Evolutionary conservation across 1,140 invertebrate genomes (phyloP).

Genomic region (Leptinotarsa undecemlineata): DNA sequence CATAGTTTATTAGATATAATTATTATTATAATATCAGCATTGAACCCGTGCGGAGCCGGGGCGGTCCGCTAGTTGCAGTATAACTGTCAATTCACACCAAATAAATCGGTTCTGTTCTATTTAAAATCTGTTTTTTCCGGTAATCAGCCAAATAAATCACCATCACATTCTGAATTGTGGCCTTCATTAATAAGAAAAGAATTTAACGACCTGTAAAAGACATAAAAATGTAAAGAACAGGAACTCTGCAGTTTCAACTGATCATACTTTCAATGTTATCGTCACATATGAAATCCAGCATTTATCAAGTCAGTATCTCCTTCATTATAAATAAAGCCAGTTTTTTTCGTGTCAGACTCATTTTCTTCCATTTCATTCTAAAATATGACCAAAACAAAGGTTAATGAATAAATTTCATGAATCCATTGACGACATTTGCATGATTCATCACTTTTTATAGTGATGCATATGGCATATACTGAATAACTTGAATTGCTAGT

Average conservation of each 20-base stretch:
- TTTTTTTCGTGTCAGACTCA: slow-evolving; percentile 20
- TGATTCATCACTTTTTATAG: too few relatives aligned
- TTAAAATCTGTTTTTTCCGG: too few relatives aligned
- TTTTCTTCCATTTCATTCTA: slow-evolving; percentile 30
- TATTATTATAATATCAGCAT: too few relatives aligned
- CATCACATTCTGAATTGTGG: slow-evolving; percentile 79
- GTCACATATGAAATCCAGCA: slow-evolving; percentile 45
- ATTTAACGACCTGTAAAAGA: slow-evolving; percentile 74
- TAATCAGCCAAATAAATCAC: slow-evolving; percentile 89
- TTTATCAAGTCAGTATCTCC: slow-evolving; percentile 59
- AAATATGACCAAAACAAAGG: neutral
- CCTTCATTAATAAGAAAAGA: slow-evolving; percentile 80
- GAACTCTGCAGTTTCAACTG: slow-evolving; percentile 40
- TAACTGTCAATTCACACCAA: slow-evolving; percentile 63
- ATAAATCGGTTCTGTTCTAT: too few relatives aligned
- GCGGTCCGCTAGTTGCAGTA: neutral
- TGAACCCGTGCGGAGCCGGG: too few relatives aligned
- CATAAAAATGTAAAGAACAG: slow-evolving; percentile 49
- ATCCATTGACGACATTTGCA: too few relatives aligned
- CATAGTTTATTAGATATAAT: too few relatives aligned
- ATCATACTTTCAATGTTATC: neutral
- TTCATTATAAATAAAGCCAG: slow-evolving; percentile 40
- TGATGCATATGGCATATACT: too few relatives aligned
- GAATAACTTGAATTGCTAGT: too few relatives aligned
- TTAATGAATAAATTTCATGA: too few relatives aligned